Evolutionary conservation across 2,888 invertebrate species (phyloP).

Genomic region (Xestia sexstrigata): DNA sequence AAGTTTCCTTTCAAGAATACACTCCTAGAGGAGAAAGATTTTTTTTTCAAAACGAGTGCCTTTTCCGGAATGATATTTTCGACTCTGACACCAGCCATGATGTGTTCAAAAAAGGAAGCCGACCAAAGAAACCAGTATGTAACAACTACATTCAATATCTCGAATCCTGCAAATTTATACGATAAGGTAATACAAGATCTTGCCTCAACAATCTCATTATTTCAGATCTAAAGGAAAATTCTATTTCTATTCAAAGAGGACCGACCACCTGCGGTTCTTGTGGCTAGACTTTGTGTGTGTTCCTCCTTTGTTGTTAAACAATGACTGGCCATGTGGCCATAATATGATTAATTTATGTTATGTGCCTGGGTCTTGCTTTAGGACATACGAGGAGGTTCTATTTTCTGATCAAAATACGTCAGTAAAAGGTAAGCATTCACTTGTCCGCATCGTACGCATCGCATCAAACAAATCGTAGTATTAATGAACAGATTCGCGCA

Average conservation of each 20-base stretch:
- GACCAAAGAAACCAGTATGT: background rate
- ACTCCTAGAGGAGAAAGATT: background rate
- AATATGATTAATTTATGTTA: slow-evolving; percentile 29
- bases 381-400: too few relatives aligned
- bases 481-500: too few relatives aligned
- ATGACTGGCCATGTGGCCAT: slow-evolving; percentile 17
- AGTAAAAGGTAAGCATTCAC: too few relatives aligned
- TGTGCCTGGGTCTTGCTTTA: background rate
- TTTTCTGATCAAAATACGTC: too few relatives aligned
- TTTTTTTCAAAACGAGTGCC: background rate
- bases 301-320: slow-evolving; percentile 44
- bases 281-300: slow-evolving; percentile 25
- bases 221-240: slow-evolving; percentile 37
- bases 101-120: background rate
- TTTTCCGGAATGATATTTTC: background rate
- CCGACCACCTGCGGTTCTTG: slow-evolving; percentile 18
- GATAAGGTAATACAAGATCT: slow-evolving; percentile 22
- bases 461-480: too few relatives aligned
- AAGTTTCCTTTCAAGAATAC: too few relatives aligned
- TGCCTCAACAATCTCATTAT: slow-evolving; percentile 24
- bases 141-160: slow-evolving; percentile 1
- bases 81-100: background rate
- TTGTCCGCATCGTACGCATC: too few relatives aligned
- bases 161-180: slow-evolving; percentile 30
- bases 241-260: slow-evolving; percentile 14